phyloP scores from a whole-genome alignment of 2,888 invertebrate genomes.

The Bugulina stolonifera region DNA sequence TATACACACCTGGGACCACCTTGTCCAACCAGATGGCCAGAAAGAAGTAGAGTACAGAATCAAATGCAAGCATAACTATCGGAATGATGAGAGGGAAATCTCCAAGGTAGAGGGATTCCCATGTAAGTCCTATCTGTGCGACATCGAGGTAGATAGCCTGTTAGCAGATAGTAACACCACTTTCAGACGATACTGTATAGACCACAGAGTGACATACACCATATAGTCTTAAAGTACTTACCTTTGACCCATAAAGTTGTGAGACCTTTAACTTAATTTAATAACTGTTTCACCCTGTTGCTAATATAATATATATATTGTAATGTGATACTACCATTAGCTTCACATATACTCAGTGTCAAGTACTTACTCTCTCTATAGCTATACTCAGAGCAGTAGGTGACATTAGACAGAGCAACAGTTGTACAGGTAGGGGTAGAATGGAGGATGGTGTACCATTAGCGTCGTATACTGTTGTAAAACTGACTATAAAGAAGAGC shows the following conservation, averaged over 20 bases:
- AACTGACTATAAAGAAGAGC: constrained; percentile 76
- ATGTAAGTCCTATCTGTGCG: constrained; percentile 38
- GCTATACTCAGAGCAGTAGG: constrained; percentile 76
- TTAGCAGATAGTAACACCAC: neutral
- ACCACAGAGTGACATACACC: too few species aligned
- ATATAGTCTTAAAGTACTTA: too few species aligned
- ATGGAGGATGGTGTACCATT: constrained; percentile 35
- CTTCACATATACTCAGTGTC: too few species aligned
- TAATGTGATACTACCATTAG: too few species aligned
- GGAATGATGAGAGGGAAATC: constrained; percentile 42
- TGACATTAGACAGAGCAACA: constrained; percentile 73
- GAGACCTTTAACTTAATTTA: too few species aligned
- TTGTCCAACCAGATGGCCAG: constrained; percentile 76
- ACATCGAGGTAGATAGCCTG: constrained; percentile 24
- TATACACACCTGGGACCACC: constrained; percentile 67
- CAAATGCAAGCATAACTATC: constrained; percentile 73
- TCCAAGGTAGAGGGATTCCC: constrained; percentile 34
- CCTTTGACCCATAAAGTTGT: too few species aligned
- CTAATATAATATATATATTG: too few species aligned
- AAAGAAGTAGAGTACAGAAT: constrained; percentile 69
- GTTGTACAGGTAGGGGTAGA: constrained; percentile 62
- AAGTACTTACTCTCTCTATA: constrained; percentile 71
- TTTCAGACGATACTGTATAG: too few species aligned
- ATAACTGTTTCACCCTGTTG: too few species aligned
- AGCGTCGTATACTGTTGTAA: constrained; percentile 52